Evolutionary conservation across 2,113 vertebrate species (phyloP).

Genomic region (Dromiciops gliroides): DNA sequence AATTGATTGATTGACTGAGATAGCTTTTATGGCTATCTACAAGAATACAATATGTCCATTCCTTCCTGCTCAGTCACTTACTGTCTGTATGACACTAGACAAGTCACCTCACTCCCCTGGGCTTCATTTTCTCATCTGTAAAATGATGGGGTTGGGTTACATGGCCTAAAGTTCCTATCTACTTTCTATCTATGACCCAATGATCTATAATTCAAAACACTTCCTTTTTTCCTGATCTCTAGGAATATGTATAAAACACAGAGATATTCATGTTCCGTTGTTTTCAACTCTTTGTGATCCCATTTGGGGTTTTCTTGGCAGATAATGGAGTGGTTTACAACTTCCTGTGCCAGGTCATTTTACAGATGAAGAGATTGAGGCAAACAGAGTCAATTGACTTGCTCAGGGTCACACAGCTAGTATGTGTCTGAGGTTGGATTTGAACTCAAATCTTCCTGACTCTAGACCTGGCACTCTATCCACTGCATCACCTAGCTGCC

Average conservation of each 20-base stretch:
- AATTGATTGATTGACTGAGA: neutral
- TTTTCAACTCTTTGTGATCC: neutral
- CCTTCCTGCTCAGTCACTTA: slow-evolving; percentile 23
- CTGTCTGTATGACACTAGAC: neutral
- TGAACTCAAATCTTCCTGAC: neutral
- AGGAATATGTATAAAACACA: neutral
- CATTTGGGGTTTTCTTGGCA: neutral
- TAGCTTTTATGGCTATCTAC: neutral
- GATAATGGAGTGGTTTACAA: neutral
- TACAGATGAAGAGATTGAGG: neutral
- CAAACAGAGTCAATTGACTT: neutral
- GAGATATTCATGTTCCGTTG: neutral
- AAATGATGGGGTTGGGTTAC: neutral
- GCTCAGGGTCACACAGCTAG: neutral
- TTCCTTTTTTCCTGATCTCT: neutral
- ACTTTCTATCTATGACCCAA: neutral
- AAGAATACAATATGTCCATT: neutral
- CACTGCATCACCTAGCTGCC: neutral
- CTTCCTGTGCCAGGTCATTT: neutral
- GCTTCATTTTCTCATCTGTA: neutral
- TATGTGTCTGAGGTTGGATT: neutral
- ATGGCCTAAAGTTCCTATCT: neutral
- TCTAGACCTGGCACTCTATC: neutral
- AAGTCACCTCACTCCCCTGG: neutral
- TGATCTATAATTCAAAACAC: neutral